Base-by-base conservation (phyloP, 2,113 vertebrate genomes). In the Lathamus discolor region DNA sequence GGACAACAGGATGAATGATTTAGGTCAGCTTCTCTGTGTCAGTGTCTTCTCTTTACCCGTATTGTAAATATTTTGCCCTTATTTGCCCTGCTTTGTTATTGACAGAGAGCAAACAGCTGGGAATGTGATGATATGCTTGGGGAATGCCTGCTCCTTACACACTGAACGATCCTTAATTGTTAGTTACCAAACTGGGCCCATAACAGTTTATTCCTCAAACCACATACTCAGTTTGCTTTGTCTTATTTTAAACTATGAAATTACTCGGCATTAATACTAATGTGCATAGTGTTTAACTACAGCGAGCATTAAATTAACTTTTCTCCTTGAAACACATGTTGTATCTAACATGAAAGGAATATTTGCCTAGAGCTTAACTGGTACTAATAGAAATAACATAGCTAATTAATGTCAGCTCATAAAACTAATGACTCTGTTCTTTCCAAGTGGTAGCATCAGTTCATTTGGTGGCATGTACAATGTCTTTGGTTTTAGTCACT, bases 321-420 rank as follows among this genome's bases (percentile, higher is more conserved):
- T 92, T 83, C 68, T 70, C 91, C 79, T 77, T 75, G 43, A 89
- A 86, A 79, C 54, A 25, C 70, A 12, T 90, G 20, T 54, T 1
- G 1, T 64, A 76, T 48, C 55, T 86, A 83, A 73, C 90, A 69
- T 91, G 88, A 95, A 96, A 94, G 70, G 59, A 24, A 0, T 75
- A 31, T 96, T 96, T 95, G 83, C 87, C 67, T 84, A 68, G 52
- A 95, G 76, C 85, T 68, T 88, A 76, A 81, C 78, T 88, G 63
- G 43, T 66, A 94, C 78, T 62, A 93, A 17, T 77, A 92, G 81
- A 78, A 92, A 44, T 64, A 83, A 91, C 52, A 59, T 66, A 59
- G 77, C 57, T 77, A 74, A 92, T 96, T 96, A 96, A 92, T 88
- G 35, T 92, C 81, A 70, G 90, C 80, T 76, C 62, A 51, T 81